These are phyloP conservation scores for Myotis pilosus DNA, from an alignment of 2,797 vertebrate genomes.

Conservation along the genomic window DNA sequence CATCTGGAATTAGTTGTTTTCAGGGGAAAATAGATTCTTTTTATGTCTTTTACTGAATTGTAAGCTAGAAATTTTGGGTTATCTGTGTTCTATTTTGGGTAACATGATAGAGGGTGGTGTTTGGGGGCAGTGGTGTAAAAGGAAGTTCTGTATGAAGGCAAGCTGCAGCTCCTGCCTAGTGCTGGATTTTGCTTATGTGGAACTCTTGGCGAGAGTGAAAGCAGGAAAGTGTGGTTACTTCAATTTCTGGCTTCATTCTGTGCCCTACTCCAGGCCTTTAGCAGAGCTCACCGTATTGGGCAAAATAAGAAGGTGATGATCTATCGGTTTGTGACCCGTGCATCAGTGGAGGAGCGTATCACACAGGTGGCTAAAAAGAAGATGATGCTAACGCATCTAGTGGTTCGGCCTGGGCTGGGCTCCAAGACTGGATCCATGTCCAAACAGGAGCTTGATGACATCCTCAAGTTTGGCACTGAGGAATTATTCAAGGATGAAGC, in stretches of 20 bases:
- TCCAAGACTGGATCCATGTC: conserved; percentile 99
- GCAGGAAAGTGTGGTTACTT: background rate
- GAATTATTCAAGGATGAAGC: conserved; percentile 96
- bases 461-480: conserved; percentile 98
- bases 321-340: conserved; percentile 98
- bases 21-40: background rate
- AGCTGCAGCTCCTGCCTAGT: background rate
- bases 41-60: background rate
- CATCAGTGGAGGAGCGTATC: conserved; percentile 98
- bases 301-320: conserved; percentile 99
- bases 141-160: conserved; percentile 10
- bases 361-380: conserved; percentile 99
- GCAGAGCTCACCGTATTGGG: conserved; percentile 97
- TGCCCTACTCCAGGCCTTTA: conserved; percentile 90
- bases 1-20: conserved; percentile 33
- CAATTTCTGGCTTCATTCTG: background rate
- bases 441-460: conserved; percentile 98
- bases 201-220: background rate
- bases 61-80: conserved; percentile 26
- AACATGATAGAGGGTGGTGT: background rate
- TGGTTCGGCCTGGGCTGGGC: conserved; percentile 96
- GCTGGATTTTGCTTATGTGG: background rate
- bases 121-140: background rate
- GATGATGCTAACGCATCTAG: conserved; percentile 99
- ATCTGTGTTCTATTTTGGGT: background rate